Base-by-base conservation (phyloP, 30 jellyfish, hydroid and myxozoan species). In the Turritopsis rubra region DNA sequence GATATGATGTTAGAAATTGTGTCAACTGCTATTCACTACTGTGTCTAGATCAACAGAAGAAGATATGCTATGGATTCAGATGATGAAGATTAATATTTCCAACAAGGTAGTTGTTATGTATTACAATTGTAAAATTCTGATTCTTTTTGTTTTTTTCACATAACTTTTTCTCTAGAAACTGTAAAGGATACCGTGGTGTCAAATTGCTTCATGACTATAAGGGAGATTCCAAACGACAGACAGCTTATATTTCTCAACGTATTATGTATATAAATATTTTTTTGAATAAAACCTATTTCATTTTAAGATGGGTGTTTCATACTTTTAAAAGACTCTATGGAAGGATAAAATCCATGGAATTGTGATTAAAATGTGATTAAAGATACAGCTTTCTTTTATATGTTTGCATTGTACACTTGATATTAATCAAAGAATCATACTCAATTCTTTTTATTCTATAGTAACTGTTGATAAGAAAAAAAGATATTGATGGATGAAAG, bases 51-150 rank as follows among this genome's bases (percentile, higher is more conserved):
- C 8, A 89, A 85, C 79, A 41, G 96, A 60, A 52, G 96, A 31
- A 29, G 96, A 65, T 89, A 89, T 68, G 96, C 96, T 20, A 89
- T 89, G 96, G 96, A 89, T 72, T 89, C 96, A 9, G 96, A 89
- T 84, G 94, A 85, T 29, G 96, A 89, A 29, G 96, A 89, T 65
- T 84, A 89, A 17, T 23, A 22, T 68, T n/a, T 68, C 31, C 19
- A 68, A 19, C 9, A 17, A 7, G 30, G 28, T 68, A 68, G n/a
- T n/a, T n/a, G n/a, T n/a, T n/a, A 19, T n/a, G 19, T 0, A 68
- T 68, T 68, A 68, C 16, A n/a, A 68, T 68, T 27, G 0, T 0
- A 0, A 9, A 68, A 0, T 68, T 68, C 60, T 41, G 60, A 3
- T 41, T 41, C 13, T 3, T 41, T 13, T 41, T 41, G 60, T 41